A percentile compares a stretch with the other conserved stretches of the same genome.
phyloP scores from a whole-genome alignment of 2,113 vertebrate genomes.

The Tychaedon coryphoeus region DNA sequence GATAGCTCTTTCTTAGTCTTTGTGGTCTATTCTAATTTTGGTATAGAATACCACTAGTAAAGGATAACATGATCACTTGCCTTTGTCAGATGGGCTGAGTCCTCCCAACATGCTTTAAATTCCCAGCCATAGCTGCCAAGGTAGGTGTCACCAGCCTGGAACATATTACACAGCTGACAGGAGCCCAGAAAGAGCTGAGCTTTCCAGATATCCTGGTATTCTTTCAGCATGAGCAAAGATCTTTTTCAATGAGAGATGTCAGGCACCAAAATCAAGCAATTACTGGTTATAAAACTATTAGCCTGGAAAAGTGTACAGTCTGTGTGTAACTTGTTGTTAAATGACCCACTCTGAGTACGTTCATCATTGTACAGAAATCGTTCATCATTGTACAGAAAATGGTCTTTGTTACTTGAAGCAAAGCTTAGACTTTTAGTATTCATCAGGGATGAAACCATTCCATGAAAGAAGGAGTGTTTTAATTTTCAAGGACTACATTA shows the following conservation, averaged over 20 bases:
- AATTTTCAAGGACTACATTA: not conserved
- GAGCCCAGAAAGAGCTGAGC: not conserved
- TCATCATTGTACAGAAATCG: not conserved
- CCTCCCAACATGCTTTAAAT: not conserved
- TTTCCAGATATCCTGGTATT: not conserved
- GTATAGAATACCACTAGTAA: not conserved
- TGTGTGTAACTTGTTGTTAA: not conserved
- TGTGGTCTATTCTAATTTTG: not conserved
- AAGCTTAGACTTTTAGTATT: not conserved
- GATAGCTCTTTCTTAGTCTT: not conserved
- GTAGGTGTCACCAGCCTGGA: not conserved
- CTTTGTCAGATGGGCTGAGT: not conserved
- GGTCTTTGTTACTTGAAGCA: conserved; percentile 14
- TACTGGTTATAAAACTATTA: not conserved
- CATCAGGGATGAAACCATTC: not conserved
- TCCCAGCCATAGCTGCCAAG: not conserved
- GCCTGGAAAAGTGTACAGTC: not conserved
- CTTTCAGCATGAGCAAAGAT: not conserved
- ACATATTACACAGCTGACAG: not conserved
- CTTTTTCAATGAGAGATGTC: conserved; percentile 1
- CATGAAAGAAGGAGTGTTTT: not conserved
- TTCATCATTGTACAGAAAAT: not conserved
- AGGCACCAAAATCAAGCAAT: conserved; percentile 4
- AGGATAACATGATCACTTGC: not conserved
- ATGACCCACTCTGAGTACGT: not conserved